Percentiles rank a stretch among this genome's conserved stretches.
Conservation (phyloP, 2,888 invertebrate species). For the Pogonocherus hispidulus region DNA sequence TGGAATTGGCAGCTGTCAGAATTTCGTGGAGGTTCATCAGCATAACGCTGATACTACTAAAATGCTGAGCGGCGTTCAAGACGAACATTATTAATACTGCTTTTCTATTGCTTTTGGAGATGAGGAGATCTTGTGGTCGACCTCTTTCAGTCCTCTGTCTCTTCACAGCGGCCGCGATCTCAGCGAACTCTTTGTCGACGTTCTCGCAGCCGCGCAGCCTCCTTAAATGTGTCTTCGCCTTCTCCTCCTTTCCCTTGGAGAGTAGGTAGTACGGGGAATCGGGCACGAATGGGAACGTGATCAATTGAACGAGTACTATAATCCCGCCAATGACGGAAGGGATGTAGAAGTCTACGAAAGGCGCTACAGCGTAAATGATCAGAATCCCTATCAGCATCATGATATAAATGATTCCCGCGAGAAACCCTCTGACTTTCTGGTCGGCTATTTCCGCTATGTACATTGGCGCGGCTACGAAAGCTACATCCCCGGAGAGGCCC, state of each 20-base stretch:
- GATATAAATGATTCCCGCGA: slow-evolving; percentile 65
- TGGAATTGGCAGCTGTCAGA: slow-evolving; percentile 58
- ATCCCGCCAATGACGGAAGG: slow-evolving; percentile 58
- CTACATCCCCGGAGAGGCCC: slow-evolving; percentile 66
- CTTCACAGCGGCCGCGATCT: slow-evolving; percentile 62
- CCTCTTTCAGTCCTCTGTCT: slow-evolving; percentile 63
- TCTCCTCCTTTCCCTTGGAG: slow-evolving; percentile 60
- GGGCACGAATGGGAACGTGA: slow-evolving; percentile 59
- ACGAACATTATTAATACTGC: slow-evolving; percentile 65
- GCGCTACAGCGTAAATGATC: slow-evolving; percentile 64
- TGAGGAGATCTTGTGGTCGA: slow-evolving; percentile 61
- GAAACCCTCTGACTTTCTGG: slow-evolving; percentile 65
- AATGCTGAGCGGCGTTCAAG: slow-evolving; percentile 64
- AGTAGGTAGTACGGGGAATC: slow-evolving; percentile 65
- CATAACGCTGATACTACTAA: slow-evolving; percentile 66
- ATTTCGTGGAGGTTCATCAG: slow-evolving; percentile 66
- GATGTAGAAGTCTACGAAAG: slow-evolving; percentile 57
- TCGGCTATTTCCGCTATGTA: slow-evolving; percentile 67
- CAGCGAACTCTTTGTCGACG: slow-evolving; percentile 62
- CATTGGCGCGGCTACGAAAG: slow-evolving; percentile 67
- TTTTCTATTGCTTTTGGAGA: slow-evolving; percentile 64
- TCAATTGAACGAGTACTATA: slow-evolving; percentile 61
- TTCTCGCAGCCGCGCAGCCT: slow-evolving; percentile 56
- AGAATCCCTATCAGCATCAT: slow-evolving; percentile 67
- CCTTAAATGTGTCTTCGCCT: slow-evolving; percentile 59